phyloP scores from a whole-genome alignment of 1,140 invertebrate genomes.

The Hermetia illucens region DNA sequence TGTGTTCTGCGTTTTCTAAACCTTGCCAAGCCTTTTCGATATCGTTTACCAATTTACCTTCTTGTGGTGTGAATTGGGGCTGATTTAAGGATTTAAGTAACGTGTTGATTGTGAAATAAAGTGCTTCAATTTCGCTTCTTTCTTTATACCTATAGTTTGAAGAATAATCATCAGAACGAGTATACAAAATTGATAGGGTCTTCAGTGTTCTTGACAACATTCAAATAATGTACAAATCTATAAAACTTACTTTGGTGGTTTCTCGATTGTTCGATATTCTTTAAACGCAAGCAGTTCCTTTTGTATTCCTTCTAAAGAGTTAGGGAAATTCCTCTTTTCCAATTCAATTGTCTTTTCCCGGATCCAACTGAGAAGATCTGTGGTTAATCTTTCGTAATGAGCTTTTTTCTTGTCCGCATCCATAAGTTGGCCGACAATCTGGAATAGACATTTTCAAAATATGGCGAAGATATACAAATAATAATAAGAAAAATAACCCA shows the following conservation, averaged over 20 bases:
- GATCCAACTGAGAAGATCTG: constrained; percentile 88
- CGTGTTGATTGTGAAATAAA: constrained; percentile 95
- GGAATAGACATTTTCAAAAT: no score
- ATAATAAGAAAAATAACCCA: no score
- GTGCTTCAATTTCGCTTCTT: constrained; percentile 89
- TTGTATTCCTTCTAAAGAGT: constrained; percentile 90
- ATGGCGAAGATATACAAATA: no score
- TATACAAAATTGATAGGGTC: background rate
- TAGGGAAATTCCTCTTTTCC: constrained; percentile 83
- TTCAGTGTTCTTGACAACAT: no score
- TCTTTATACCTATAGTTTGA: constrained; percentile 66
- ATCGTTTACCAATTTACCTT: constrained; percentile 83
- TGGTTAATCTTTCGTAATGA: constrained; percentile 73
- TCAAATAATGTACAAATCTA: no score
- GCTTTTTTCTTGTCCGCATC: constrained; percentile 84
- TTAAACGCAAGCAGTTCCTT: constrained; percentile 81
- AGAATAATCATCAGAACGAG: constrained; percentile 2
- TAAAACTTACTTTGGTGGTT: constrained; percentile 80
- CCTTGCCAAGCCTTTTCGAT: constrained; percentile 86
- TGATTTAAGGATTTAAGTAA: constrained; percentile 87
- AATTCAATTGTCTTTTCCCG: constrained; percentile 69
- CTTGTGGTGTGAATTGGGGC: constrained; percentile 75
- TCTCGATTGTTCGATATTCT: constrained; percentile 90
- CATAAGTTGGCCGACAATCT: constrained; percentile 94
- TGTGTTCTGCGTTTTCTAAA: constrained; percentile 89